Evolutionary conservation across 2,113 vertebrate genomes (phyloP).

Genomic region (Vimba vimba): DNA sequence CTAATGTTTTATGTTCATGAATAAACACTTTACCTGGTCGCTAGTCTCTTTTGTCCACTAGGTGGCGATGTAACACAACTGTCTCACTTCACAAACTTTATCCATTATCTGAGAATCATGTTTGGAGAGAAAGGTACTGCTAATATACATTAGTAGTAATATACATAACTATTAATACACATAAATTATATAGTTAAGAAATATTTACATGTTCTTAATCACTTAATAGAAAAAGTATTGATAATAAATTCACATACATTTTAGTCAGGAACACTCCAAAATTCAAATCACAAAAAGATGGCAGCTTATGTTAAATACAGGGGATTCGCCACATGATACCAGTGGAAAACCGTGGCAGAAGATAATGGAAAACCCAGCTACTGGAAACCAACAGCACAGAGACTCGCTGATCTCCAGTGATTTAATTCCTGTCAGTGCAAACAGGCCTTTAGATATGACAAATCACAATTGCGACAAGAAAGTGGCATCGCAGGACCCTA

Average conservation of each 20-base stretch:
- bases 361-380: background rate
- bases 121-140: background rate
- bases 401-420: background rate
- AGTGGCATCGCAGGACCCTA: background rate
- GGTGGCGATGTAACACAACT: conserved; percentile 30
- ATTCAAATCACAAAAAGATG: background rate
- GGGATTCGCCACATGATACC: background rate
- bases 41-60: conserved; percentile 26
- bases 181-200: too few relatives aligned
- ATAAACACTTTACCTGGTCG: background rate
- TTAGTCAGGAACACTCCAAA: background rate
- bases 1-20: background rate
- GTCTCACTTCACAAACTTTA: background rate
- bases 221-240: background rate
- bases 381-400: background rate
- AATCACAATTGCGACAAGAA: background rate
- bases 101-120: background rate
- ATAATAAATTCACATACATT: background rate
- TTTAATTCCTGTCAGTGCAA: background rate
- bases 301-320: background rate
- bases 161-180: background rate
- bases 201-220: background rate
- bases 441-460: background rate
- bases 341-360: background rate
- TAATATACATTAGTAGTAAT: too few relatives aligned